Evolutionary conservation across 2,888 invertebrate genomes (phyloP).

Genomic region (Acronicta alni): DNA sequence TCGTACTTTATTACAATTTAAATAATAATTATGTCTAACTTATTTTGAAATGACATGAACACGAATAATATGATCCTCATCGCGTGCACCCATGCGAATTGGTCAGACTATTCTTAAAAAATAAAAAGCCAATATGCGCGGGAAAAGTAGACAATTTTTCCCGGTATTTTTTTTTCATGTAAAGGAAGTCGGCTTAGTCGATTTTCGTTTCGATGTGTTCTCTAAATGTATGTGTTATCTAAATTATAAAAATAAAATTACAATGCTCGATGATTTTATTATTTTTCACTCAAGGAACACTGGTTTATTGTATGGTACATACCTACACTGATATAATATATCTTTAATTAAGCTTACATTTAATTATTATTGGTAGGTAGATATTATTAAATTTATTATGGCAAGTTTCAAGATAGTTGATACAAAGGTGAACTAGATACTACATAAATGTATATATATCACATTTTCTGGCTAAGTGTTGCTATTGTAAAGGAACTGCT

Average conservation of each 20-base stretch:
- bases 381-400: slow-evolving; percentile 44
- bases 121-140: slow-evolving; percentile 9
- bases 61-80: slow-evolving; percentile 72
- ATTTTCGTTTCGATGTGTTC: slow-evolving; percentile 80
- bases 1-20: slow-evolving; percentile 48
- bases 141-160: slow-evolving; percentile 31
- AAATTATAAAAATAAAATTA: slow-evolving; percentile 67
- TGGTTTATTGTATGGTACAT: slow-evolving; percentile 46
- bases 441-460: too few relatives aligned
- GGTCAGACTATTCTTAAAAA: slow-evolving; percentile 68
- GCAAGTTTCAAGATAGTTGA: slow-evolving; percentile 47
- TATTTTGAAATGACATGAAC: slow-evolving; percentile 23
- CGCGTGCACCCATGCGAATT: slow-evolving; percentile 80
- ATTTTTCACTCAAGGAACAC: slow-evolving; percentile 70
- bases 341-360: slow-evolving; percentile 44
- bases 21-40: slow-evolving; percentile 12
- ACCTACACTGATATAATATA: slow-evolving; percentile 24
- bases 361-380: slow-evolving; percentile 40
- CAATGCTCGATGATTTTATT: slow-evolving; percentile 79
- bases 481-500: slow-evolving; percentile 60
- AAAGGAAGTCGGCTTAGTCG: slow-evolving; percentile 84
- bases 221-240: too few relatives aligned
- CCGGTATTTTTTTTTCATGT: slow-evolving; percentile 29
- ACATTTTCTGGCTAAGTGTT: slow-evolving; percentile 61
- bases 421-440: slow-evolving; percentile 30